These are phyloP conservation scores for Thaumetopoea pityocampa DNA, from an alignment of 1,140 invertebrate species.

Conservation along the genomic window DNA sequence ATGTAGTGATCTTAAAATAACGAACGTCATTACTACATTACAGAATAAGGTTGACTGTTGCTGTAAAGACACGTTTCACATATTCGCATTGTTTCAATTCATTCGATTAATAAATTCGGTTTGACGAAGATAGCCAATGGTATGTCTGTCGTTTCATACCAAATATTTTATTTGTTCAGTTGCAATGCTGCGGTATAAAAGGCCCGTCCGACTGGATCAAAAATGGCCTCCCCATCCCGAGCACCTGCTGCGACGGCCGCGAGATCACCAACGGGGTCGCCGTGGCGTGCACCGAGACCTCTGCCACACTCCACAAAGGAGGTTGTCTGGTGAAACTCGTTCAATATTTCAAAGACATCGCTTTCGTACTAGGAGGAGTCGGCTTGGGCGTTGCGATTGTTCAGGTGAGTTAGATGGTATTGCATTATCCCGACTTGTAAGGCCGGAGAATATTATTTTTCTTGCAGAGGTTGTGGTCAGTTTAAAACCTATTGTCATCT, in stretches of 20 bases:
- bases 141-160: too few relatives aligned
- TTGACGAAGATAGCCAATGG: too few relatives aligned
- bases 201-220: conserved; percentile 81
- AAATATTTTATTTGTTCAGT: conserved; percentile 62
- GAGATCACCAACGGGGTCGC: conserved; percentile 76
- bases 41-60: too few relatives aligned
- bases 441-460: background rate
- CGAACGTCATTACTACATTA: too few relatives aligned
- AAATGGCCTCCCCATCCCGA: conserved; percentile 78
- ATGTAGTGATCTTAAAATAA: too few relatives aligned
- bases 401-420: conserved; percentile 78
- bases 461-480: too few relatives aligned
- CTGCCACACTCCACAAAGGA: conserved; percentile 40
- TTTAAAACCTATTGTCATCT: too few relatives aligned
- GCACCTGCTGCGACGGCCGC: conserved; percentile 81
- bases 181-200: conserved; percentile 88
- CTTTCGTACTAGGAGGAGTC: conserved; percentile 83
- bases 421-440: background rate
- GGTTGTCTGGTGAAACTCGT: conserved; percentile 84
- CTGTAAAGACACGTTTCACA: too few relatives aligned
- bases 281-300: conserved; percentile 38
- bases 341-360: conserved; percentile 80
- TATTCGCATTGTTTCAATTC: too few relatives aligned
- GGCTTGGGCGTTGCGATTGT: conserved; percentile 86
- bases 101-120: too few relatives aligned